phyloP scores from a whole-genome alignment of 1,140 invertebrate genomes.

The Ladona fulva region DNA sequence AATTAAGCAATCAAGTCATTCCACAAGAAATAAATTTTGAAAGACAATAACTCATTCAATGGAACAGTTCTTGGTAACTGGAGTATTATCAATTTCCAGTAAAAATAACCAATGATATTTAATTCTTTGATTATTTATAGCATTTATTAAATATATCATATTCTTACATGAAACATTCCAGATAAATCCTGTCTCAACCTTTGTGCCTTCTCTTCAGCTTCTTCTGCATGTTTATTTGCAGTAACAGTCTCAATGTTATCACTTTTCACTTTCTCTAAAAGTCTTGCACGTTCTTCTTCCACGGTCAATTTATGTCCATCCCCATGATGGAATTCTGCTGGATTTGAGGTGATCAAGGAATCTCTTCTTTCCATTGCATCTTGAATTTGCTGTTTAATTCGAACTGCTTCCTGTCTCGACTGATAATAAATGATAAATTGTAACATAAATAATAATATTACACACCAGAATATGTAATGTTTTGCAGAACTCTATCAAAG shows the following conservation, averaged over 20 bases:
- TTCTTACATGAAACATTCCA: not conserved
- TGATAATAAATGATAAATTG: too few species aligned
- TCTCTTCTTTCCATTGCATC: not conserved
- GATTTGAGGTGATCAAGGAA: not conserved
- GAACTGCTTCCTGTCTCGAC: not conserved
- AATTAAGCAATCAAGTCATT: too few species aligned
- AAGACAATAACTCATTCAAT: too few species aligned
- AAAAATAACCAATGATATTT: too few species aligned
- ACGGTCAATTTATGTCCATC: not conserved
- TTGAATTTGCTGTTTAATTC: not conserved
- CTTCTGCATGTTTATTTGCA: not conserved
- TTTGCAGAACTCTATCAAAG: too few species aligned
- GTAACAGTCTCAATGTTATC: not conserved
- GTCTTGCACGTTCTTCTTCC: not conserved
- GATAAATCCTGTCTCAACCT: not conserved
- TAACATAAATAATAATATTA: too few species aligned
- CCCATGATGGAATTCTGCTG: not conserved
- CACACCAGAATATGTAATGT: too few species aligned
- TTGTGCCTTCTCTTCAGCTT: not conserved
- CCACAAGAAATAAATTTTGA: too few species aligned
- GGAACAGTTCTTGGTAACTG: too few species aligned
- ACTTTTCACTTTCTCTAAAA: not conserved
- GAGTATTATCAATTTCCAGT: too few species aligned
- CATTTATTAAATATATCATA: too few species aligned
- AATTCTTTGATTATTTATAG: too few species aligned